phyloP scores from a whole-genome alignment of 2,888 invertebrate genomes.

The Temnothorax rugatulus region DNA sequence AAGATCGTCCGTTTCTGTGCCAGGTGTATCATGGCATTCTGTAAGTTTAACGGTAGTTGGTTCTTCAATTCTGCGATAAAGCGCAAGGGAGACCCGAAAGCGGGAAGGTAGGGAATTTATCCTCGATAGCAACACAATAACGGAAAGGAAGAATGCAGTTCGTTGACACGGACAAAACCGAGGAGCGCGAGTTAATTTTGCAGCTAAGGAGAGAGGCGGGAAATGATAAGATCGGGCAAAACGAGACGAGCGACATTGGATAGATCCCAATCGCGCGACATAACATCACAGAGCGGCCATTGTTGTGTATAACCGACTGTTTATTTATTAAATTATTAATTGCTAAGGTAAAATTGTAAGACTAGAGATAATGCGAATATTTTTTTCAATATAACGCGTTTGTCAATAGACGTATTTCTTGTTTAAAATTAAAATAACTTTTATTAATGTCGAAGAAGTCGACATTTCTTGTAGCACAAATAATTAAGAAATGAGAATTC shows the following conservation, averaged over 20 bases:
- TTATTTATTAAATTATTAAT: conserved; percentile 29
- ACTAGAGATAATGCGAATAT: neutral
- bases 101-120: neutral
- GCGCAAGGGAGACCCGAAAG: conserved; percentile 59
- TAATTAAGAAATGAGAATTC: neutral
- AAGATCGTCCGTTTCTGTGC: conserved; percentile 46
- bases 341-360: conserved; percentile 2
- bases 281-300: neutral
- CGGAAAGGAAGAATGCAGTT: conserved; percentile 31
- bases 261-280: neutral
- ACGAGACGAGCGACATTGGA: neutral
- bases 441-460: neutral
- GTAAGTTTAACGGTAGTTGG: conserved; percentile 59
- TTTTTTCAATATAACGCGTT: neutral
- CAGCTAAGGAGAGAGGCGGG: neutral
- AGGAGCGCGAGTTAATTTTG: conserved; percentile 27
- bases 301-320: conserved; percentile 24
- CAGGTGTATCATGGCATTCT: conserved; percentile 47
- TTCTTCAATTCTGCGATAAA: conserved; percentile 66
- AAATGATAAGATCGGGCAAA: neutral
- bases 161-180: neutral
- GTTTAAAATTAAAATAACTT: neutral
- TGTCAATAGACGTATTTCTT: neutral
- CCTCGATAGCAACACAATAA: neutral
- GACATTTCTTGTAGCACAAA: neutral